Conservation (phyloP, 2,113 vertebrate species). For the Actinemys pallida region DNA sequence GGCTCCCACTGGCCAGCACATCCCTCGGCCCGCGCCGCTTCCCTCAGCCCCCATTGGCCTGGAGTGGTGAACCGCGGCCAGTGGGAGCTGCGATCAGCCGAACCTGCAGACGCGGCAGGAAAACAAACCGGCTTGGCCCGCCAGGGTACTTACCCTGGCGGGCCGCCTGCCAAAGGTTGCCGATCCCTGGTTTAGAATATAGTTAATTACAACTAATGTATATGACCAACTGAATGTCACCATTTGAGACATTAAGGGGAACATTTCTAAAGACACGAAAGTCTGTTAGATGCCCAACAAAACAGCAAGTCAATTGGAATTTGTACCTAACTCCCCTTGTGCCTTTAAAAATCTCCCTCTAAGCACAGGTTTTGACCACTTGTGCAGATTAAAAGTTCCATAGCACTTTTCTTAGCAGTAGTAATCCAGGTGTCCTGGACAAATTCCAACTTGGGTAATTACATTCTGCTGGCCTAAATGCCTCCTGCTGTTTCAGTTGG, state of each 20-base stretch:
- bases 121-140: no score
- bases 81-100: no score
- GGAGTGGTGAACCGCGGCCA: no score
- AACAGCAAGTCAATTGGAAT: background rate
- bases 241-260: background rate
- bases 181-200: background rate
- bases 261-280: background rate
- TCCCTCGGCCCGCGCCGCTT: no score
- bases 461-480: slow-evolving; percentile 60
- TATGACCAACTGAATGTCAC: background rate
- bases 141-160: no score
- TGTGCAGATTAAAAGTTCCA: background rate
- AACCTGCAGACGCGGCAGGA: no score
- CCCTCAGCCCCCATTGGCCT: no score
- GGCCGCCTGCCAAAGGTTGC: no score
- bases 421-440: slow-evolving; percentile 73
- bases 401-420: slow-evolving; percentile 57
- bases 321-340: background rate
- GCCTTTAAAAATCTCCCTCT: slow-evolving; percentile 31
- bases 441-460: slow-evolving; percentile 61
- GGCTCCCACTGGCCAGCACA: no score
- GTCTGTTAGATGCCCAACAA: background rate
- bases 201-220: background rate
- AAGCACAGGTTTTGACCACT: slow-evolving; percentile 26
- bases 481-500: background rate